Conservation (phyloP, 2,888 invertebrate species). For the Lydus trimaculatus region DNA sequence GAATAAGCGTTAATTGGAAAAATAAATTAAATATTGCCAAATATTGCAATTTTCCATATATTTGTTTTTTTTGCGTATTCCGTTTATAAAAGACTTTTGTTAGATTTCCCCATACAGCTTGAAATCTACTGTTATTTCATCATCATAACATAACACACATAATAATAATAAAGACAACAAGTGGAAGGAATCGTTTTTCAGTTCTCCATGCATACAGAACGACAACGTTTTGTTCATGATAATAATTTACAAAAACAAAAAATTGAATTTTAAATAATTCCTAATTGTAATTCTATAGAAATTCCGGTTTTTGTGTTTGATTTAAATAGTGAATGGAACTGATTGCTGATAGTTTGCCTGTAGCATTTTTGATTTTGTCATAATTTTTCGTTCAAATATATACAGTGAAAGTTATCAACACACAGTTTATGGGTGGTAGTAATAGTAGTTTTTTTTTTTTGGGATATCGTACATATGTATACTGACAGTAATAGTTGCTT, state of each 20-base stretch:
- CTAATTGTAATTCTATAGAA: not conserved
- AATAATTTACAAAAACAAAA: no score
- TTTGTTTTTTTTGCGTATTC: no score
- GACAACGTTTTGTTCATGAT: not conserved
- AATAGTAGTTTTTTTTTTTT: not conserved
- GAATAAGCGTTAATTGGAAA: not conserved
- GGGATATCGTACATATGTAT: not conserved
- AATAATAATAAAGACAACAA: not conserved
- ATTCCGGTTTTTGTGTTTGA: not conserved
- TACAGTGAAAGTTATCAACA: slow-evolving; percentile 5
- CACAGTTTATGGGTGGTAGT: not conserved
- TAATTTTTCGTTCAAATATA: not conserved
- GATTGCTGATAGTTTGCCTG: not conserved
- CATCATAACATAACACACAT: not conserved
- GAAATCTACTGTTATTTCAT: slow-evolving; percentile 5
- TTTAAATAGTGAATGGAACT: not conserved
- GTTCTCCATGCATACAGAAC: not conserved
- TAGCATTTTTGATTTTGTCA: not conserved
- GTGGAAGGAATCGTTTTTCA: not conserved
- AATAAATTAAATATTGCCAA: not conserved
- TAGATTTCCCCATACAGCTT: not conserved
- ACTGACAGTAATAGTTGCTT: no score
- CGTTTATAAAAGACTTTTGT: not conserved
- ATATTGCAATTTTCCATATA: not conserved
- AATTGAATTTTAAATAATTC: not conserved